Percentiles rank a stretch among this genome's conserved stretches.
These are phyloP conservation scores for Drosophila pectinifera DNA, from an alignment of 1,140 invertebrate genomes.

Conservation along the genomic window DNA sequence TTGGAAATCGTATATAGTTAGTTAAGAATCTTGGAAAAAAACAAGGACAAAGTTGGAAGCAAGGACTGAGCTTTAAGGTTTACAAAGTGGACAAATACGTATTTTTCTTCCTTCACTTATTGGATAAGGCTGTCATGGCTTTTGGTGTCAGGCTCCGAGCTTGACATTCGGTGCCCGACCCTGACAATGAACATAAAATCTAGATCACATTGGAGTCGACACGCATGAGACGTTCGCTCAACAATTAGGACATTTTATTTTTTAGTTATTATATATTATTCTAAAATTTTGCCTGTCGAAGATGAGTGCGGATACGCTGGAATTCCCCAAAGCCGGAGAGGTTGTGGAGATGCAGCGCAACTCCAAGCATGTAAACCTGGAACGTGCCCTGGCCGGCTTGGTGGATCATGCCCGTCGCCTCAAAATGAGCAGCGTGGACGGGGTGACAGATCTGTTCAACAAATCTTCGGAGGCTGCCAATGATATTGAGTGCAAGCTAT, in stretches of 20 bases:
- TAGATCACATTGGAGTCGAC: not conserved
- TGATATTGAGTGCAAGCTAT: not conserved
- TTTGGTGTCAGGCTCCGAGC: not conserved
- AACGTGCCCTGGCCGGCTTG: not conserved
- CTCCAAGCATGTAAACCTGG: not conserved
- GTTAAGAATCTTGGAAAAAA: not conserved
- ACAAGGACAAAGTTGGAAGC: not conserved
- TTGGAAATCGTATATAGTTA: no score
- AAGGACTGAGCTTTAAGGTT: no score
- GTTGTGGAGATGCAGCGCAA: no score
- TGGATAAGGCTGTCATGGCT: not conserved
- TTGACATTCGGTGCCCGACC: not conserved
- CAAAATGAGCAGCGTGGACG: slow-evolving; percentile 34
- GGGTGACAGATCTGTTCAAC: not conserved
- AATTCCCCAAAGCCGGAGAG: not conserved
- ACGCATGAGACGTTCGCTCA: not conserved
- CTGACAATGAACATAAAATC: not conserved
- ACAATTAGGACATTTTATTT: not conserved
- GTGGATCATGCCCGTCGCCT: slow-evolving; percentile 42
- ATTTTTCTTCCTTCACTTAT: no score
- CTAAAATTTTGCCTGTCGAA: not conserved
- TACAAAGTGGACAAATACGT: no score
- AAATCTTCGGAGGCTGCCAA: not conserved
- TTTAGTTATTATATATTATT: not conserved
- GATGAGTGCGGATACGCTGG: not conserved